Conservation (phyloP, 2,113 vertebrate species). For the Anoplopoma fimbria region DNA sequence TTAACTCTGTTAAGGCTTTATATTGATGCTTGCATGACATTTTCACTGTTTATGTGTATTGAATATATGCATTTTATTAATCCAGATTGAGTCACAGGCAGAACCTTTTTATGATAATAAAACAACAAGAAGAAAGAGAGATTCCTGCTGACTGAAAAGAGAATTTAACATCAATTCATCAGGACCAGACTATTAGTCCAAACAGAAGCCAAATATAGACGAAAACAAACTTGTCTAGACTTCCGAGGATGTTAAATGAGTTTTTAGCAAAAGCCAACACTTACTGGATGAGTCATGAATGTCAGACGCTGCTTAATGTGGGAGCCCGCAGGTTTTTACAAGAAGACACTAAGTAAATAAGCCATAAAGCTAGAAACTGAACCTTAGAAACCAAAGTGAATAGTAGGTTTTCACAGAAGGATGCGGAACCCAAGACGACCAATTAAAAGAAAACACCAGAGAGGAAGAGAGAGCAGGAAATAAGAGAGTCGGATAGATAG, state of each 20-base stretch:
- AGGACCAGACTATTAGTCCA: neutral
- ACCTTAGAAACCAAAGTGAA: constrained; percentile 38
- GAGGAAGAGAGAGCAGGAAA: constrained; percentile 29
- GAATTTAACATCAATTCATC: neutral
- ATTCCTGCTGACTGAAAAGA: neutral
- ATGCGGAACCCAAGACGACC: constrained; percentile 48
- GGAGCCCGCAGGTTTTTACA: constrained; percentile 5
- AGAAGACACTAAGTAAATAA: constrained; percentile 28
- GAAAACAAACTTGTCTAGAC: constrained; percentile 2
- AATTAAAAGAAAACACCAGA: constrained; percentile 64
- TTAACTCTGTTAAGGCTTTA: constrained; percentile 11
- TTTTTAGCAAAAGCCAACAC: constrained; percentile 3
- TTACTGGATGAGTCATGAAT: constrained; percentile 23
- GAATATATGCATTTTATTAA: neutral
- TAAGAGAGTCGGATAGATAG: constrained; percentile 37
- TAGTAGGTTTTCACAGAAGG: too few relatives aligned
- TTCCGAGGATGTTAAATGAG: neutral
- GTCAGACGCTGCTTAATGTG: constrained; percentile 17
- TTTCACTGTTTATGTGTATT: constrained; percentile 1
- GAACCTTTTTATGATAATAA: neutral
- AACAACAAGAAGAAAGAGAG: neutral
- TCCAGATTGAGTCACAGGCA: neutral
- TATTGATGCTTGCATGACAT: constrained; percentile 23
- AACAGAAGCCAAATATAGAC: constrained; percentile 3
- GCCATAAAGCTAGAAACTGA: constrained; percentile 28